Conservation (phyloP, 1,140 invertebrate species). For the Forficula auricularia region DNA sequence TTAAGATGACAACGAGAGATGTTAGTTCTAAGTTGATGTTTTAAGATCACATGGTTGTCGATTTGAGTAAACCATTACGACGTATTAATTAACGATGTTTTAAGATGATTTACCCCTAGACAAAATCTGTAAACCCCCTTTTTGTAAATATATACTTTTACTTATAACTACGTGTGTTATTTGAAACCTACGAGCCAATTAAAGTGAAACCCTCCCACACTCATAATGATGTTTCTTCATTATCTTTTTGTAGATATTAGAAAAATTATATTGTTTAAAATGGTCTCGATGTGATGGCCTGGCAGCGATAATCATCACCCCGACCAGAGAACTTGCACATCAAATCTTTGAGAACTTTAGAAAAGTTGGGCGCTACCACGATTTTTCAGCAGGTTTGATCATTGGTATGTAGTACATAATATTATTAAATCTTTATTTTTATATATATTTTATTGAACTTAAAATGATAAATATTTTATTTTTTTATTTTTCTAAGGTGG, state of each 20-base stretch:
- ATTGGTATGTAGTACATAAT: conserved; percentile 49
- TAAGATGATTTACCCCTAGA: too few relatives aligned
- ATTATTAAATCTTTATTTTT: conserved; percentile 5
- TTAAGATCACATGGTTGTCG: too few relatives aligned
- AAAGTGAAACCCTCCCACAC: too few relatives aligned
- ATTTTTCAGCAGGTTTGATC: conserved; percentile 86
- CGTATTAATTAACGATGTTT: too few relatives aligned
- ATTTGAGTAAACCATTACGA: too few relatives aligned
- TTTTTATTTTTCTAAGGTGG: conserved; percentile 29
- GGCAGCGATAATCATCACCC: conserved; percentile 89
- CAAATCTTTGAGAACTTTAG: conserved; percentile 91
- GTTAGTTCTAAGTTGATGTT: too few relatives aligned
- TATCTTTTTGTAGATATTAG: conserved; percentile 37
- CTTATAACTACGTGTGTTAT: too few relatives aligned
- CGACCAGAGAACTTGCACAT: conserved; percentile 89
- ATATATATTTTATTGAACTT: conserved; percentile 3
- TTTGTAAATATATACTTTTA: too few relatives aligned
- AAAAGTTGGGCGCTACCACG: conserved; percentile 75
- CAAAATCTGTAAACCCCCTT: too few relatives aligned
- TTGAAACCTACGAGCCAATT: too few relatives aligned
- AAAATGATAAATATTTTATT: background rate
- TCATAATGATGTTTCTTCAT: conserved; percentile 6
- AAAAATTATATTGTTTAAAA: conserved; percentile 62
- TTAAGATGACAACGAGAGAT: too few relatives aligned
- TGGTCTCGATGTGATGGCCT: conserved; percentile 82